These are phyloP conservation scores for Formica selysi DNA, from an alignment of 1,140 invertebrate genomes.

Conservation along the genomic window DNA sequence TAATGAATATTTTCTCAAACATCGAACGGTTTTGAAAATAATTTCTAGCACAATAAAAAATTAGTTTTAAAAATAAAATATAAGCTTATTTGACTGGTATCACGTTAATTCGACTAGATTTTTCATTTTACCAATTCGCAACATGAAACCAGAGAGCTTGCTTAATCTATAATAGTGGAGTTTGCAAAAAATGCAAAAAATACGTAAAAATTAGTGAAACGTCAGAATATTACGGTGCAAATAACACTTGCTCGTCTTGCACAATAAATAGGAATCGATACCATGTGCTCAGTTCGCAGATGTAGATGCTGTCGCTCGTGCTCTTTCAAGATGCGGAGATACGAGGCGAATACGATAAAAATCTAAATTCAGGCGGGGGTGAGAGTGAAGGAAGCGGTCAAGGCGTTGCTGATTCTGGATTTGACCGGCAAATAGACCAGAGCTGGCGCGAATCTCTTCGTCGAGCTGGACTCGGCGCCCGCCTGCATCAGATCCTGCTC, in stretches of 20 bases:
- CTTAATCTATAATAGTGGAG: conserved; percentile 37
- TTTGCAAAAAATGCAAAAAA: conserved; percentile 30
- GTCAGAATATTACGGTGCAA: conserved; percentile 36
- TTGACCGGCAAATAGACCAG: conserved; percentile 96
- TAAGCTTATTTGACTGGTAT: background rate
- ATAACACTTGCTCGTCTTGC: conserved; percentile 70
- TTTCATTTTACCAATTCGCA: background rate
- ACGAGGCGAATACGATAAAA: background rate
- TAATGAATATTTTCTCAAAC: background rate
- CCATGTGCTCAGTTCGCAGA: conserved; percentile 79
- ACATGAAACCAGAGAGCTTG: background rate
- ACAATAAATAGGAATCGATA: conserved; percentile 81
- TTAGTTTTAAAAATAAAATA: background rate
- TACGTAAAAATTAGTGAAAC: conserved; percentile 43
- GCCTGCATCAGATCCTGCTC: conserved; percentile 84
- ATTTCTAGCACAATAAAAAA: background rate
- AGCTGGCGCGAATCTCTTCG: conserved; percentile 91
- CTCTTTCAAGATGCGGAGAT: background rate
- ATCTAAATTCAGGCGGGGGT: conserved; percentile 91
- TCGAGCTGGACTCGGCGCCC: conserved; percentile 77
- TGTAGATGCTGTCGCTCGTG: conserved; percentile 43
- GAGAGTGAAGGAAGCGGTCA: conserved; percentile 96
- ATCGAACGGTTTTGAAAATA: background rate
- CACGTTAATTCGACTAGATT: background rate
- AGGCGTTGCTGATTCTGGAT: conserved; percentile 91